A percentile compares a stretch with the other conserved stretches of the same genome.
phyloP scores from a whole-genome alignment of 2,888 invertebrate species.

The Branchipolynoe longqiensis region DNA sequence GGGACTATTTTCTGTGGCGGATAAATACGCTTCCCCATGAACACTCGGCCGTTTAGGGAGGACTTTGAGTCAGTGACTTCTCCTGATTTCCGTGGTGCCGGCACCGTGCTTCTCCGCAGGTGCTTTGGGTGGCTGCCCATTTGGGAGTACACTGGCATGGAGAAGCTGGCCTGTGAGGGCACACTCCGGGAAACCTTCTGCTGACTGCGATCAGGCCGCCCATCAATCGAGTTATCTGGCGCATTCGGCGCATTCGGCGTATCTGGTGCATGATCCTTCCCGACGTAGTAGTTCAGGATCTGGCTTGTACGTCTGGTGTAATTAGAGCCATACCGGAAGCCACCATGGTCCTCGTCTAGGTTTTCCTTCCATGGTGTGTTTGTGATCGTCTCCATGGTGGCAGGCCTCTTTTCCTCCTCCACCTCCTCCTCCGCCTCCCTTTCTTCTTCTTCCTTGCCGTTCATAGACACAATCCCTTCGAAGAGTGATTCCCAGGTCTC shows the following conservation, averaged over 20 bases:
- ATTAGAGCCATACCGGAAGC: neutral
- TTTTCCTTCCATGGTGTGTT: neutral
- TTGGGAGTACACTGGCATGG: neutral
- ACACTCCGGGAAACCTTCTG: constrained; percentile 1
- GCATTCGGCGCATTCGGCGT: neutral
- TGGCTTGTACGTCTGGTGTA: constrained; percentile 13
- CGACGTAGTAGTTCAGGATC: constrained; percentile 35
- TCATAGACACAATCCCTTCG: neutral
- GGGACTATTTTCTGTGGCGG: constrained; percentile 44
- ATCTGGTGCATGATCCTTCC: neutral
- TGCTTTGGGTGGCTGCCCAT: neutral
- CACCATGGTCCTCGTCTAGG: neutral
- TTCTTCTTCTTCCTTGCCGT: neutral
- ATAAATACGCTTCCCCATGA: constrained; percentile 33
- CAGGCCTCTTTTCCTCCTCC: too few relatives aligned
- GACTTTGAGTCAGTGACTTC: neutral
- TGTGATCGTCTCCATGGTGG: constrained; percentile 43
- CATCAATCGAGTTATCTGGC: too few relatives aligned
- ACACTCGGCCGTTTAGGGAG: neutral
- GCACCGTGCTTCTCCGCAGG: constrained; percentile 17
- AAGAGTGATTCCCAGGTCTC: neutral
- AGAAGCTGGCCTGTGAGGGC: constrained; percentile 2
- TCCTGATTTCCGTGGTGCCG: neutral
- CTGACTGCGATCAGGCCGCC: neutral
- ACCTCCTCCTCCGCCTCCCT: neutral